Base-by-base conservation (phyloP, 23 tunicate species). In the Clavelina lepadiformis region DNA sequence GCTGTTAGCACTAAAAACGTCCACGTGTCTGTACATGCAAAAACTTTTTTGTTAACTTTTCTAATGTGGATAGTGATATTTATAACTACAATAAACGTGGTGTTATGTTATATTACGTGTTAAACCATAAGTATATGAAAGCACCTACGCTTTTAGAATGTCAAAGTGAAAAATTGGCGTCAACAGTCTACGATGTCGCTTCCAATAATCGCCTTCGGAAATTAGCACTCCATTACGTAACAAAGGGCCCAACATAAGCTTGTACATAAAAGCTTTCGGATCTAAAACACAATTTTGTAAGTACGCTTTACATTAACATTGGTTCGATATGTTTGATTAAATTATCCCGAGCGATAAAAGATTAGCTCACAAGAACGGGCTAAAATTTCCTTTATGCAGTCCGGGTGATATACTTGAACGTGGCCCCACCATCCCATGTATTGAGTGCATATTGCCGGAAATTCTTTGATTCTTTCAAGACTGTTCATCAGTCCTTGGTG, bases 141-240 rank as follows among this genome's bases (percentile, higher is more conserved):
- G 13, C 13, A 44, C 61, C 11, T 19, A 55, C 61, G 22, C 8
- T 55, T 55, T 55, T 19, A 55, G 8, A 19, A 55, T 20, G 61
- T 55, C 61, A 20, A 55, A 55, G 25, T 55, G n/a, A 20, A 55
- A 55, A 13, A 55, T 22, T 13, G 61, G 22, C 8, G n/a, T 55
- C 24, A 55, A 22, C 25, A 55, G 8, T 55, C 25, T 18, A 13
- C 61, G n/a, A 55, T 55, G 61, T 55, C 61, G 22, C 23, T 55
- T 55, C 61, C 61, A 55, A 8, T 19, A 22, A 55, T n/a, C 61
- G 11, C 61, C 61, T n/a, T 18, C 8, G n/a, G 61, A 55, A 7
- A 22, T 55, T 13, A 55, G 15, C 8, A 55, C 8, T 8, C 61
- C 61, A 19, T 55, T 15, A 44, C 49, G 61, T 22, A n/a, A 8